These are phyloP conservation scores for Rhodeus uyekii DNA, from an alignment of 2,797 vertebrate genomes.

Conservation along the genomic window DNA sequence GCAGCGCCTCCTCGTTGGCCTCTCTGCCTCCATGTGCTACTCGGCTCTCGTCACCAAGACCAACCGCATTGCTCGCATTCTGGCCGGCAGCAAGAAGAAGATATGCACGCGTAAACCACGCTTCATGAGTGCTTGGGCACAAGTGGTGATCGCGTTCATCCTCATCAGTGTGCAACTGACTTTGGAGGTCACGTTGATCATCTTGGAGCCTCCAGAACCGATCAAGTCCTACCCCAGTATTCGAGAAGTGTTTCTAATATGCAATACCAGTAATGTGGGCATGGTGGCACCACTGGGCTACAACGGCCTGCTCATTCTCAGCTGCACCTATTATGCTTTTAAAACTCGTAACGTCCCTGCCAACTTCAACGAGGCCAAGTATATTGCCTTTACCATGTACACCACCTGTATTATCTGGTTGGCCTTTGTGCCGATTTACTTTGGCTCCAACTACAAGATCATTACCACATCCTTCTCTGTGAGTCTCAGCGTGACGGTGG, in stretches of 20 bases:
- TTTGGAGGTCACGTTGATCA: slow-evolving; percentile 89
- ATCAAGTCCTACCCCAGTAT: slow-evolving; percentile 95
- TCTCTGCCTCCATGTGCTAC: slow-evolving; percentile 98
- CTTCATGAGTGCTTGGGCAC: slow-evolving; percentile 98
- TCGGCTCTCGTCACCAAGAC: slow-evolving; percentile 97
- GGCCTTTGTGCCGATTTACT: slow-evolving; percentile 98
- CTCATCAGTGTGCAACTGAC: slow-evolving; percentile 93
- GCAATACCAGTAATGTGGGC: slow-evolving; percentile 96
- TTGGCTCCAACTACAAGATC: slow-evolving; percentile 99
- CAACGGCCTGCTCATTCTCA: slow-evolving; percentile 96
- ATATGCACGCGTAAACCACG: slow-evolving; percentile 96
- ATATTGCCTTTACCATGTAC: slow-evolving; percentile 99
- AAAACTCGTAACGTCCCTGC: slow-evolving; percentile 98
- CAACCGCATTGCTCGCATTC: slow-evolving; percentile 94
- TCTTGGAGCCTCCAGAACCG: slow-evolving; percentile 94
- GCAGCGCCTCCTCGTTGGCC: slow-evolving; percentile 93
- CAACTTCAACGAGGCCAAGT: slow-evolving; percentile 98
- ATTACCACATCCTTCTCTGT: slow-evolving; percentile 98
- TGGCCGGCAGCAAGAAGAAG: slow-evolving; percentile 99
- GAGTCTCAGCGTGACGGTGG: slow-evolving; percentile 96
- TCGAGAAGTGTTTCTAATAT: slow-evolving; percentile 95
- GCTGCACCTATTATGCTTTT: slow-evolving; percentile 98
- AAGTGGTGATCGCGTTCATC: slow-evolving; percentile 91
- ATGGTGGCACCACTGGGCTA: slow-evolving; percentile 95
- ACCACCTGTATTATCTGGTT: slow-evolving; percentile 99